These are phyloP conservation scores for Australoheros scitulus DNA, from an alignment of 2,113 vertebrate species.

Conservation along the genomic window DNA sequence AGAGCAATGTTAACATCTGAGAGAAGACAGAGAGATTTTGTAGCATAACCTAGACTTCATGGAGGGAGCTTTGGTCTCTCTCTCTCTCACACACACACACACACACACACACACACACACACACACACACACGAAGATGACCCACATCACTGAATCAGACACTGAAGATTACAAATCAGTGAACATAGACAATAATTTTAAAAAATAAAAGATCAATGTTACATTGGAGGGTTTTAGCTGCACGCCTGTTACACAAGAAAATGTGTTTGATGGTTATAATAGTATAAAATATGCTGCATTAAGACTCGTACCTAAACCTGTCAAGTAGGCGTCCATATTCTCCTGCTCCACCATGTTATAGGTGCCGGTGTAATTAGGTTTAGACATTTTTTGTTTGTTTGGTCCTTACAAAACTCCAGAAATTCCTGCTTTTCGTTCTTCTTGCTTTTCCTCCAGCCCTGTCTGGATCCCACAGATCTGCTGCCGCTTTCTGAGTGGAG, in stretches of 20 bases:
- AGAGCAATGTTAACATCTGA: slow-evolving; percentile 85
- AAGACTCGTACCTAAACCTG: slow-evolving; percentile 81
- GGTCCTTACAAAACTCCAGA: background rate
- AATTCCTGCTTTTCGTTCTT: background rate
- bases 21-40: background rate
- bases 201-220: background rate
- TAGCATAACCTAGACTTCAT: background rate
- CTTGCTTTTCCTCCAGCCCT: background rate
- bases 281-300: background rate
- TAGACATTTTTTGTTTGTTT: slow-evolving; percentile 66
- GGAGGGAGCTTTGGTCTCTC: background rate
- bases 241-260: too few species aligned
- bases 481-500: background rate
- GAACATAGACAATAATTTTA: background rate
- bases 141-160: background rate
- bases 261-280: background rate
- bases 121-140: slow-evolving; percentile 15
- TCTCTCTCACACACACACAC: too few species aligned
- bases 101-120: too few species aligned
- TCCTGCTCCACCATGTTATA: slow-evolving; percentile 88
- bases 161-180: background rate
- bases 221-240: background rate
- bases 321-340: slow-evolving; percentile 88
- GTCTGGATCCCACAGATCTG: background rate
- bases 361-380: slow-evolving; percentile 85